These are phyloP conservation scores for Laodelphax striatellus DNA, from an alignment of 1,140 invertebrate species.

Conservation along the genomic window DNA sequence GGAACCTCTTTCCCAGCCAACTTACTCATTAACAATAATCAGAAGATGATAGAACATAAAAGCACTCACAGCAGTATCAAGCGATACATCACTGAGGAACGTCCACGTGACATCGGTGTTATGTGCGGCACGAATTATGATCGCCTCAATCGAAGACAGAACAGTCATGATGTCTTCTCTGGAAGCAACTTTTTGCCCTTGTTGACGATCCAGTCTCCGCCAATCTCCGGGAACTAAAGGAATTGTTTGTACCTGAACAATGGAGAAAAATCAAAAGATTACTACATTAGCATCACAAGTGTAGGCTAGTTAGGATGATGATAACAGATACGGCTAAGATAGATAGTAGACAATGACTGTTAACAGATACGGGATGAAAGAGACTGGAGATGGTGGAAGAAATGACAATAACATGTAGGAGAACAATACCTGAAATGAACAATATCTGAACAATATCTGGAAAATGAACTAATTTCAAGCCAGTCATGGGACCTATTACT, in stretches of 20 bases:
- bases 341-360: too few relatives aligned
- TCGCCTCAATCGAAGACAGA: conserved; percentile 65
- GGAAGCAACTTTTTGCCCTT: conserved; percentile 40
- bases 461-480: too few relatives aligned
- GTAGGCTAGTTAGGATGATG: too few relatives aligned
- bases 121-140: conserved; percentile 76
- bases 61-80: conserved; percentile 56
- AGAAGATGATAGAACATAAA: background rate
- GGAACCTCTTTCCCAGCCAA: too few relatives aligned
- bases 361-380: background rate
- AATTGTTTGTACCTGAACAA: conserved; percentile 9
- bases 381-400: too few relatives aligned
- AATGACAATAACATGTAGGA: too few relatives aligned
- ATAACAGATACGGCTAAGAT: too few relatives aligned
- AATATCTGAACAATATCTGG: too few relatives aligned
- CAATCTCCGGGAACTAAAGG: conserved; percentile 33
- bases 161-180: conserved; percentile 68
- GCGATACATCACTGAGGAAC: conserved; percentile 64
- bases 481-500: too few relatives aligned
- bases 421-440: too few relatives aligned
- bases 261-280: conserved; percentile 5
- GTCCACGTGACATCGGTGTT: conserved; percentile 52
- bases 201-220: conserved; percentile 38
- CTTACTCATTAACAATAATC: too few relatives aligned
- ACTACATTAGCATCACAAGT: too few relatives aligned